These are phyloP conservation scores for Heliconius ismenius DNA, from an alignment of 2,888 invertebrate genomes.

Conservation along the genomic window DNA sequence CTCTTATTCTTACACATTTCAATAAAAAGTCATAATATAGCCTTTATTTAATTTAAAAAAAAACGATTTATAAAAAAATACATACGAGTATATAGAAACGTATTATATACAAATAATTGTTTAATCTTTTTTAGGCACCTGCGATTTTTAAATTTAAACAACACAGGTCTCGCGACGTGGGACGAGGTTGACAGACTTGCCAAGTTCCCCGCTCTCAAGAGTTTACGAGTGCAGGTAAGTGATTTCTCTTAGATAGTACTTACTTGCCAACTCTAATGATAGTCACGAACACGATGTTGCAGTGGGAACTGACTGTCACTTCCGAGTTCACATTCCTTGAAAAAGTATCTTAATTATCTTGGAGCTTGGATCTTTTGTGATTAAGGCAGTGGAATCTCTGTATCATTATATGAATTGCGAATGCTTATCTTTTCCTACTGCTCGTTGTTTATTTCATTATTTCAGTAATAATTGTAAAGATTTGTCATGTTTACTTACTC, in stretches of 20 bases:
- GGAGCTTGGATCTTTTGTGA: not conserved
- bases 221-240: conserved; percentile 90
- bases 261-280: not conserved
- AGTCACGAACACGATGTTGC: not conserved
- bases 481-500: too few relatives aligned
- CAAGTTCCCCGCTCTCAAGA: conserved; percentile 90
- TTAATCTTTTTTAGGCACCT: conserved; percentile 81
- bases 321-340: conserved; percentile 14
- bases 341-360: not conserved
- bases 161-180: conserved; percentile 92
- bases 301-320: conserved; percentile 4
- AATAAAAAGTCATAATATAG: too few relatives aligned
- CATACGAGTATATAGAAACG: not conserved
- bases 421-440: too few relatives aligned
- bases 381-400: not conserved
- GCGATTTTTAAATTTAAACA: conserved; percentile 91
- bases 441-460: too few relatives aligned
- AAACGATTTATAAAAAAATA: not conserved
- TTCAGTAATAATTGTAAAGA: too few relatives aligned
- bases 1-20: too few relatives aligned
- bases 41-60: not conserved
- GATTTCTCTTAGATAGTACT: conserved; percentile 16
- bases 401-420: not conserved
- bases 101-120: not conserved
- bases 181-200: conserved; percentile 93